Conservation (phyloP, 2,888 invertebrate genomes). For the Hirudinaria manillensis region DNA sequence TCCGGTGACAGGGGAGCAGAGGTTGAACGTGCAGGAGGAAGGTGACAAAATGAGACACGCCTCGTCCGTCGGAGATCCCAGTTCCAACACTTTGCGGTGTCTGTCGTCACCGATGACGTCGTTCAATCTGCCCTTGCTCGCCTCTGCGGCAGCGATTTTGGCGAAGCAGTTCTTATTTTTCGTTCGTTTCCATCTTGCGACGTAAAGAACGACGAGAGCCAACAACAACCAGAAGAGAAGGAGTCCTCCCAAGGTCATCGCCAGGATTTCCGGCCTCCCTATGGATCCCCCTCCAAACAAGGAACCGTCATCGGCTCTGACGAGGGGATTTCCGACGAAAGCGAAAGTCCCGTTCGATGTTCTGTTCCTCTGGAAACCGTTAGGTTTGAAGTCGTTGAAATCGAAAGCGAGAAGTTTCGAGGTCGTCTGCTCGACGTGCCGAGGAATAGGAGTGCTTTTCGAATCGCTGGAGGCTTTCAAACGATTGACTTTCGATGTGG, state of each 20-base stretch:
- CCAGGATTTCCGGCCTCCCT: slow-evolving; percentile 5
- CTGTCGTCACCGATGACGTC: neutral
- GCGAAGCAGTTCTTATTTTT: slow-evolving; percentile 11
- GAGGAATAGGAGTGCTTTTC: too few relatives aligned
- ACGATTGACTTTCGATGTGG: too few relatives aligned
- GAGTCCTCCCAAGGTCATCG: neutral
- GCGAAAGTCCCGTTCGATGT: too few relatives aligned
- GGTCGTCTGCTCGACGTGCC: too few relatives aligned
- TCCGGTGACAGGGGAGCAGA: slow-evolving; percentile 7
- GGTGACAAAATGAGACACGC: slow-evolving; percentile 17
- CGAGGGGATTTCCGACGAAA: neutral
- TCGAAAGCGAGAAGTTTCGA: too few relatives aligned
- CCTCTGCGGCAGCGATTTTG: neutral
- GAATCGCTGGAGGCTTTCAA: too few relatives aligned
- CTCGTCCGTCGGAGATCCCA: slow-evolving; percentile 14
- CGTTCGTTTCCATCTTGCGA: neutral
- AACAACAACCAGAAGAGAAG: slow-evolving; percentile 16
- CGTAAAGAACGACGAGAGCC: neutral
- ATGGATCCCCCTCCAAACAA: neutral
- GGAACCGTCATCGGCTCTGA: neutral
- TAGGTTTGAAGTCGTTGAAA: too few relatives aligned
- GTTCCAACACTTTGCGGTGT: slow-evolving; percentile 1
- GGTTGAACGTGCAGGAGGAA: neutral
- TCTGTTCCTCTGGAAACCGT: too few relatives aligned
- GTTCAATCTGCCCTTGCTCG: neutral